Percentiles rank a stretch among this genome's conserved stretches.
These are phyloP conservation scores for Lagopus muta DNA, from an alignment of 2,113 vertebrate genomes.

Conservation along the genomic window DNA sequence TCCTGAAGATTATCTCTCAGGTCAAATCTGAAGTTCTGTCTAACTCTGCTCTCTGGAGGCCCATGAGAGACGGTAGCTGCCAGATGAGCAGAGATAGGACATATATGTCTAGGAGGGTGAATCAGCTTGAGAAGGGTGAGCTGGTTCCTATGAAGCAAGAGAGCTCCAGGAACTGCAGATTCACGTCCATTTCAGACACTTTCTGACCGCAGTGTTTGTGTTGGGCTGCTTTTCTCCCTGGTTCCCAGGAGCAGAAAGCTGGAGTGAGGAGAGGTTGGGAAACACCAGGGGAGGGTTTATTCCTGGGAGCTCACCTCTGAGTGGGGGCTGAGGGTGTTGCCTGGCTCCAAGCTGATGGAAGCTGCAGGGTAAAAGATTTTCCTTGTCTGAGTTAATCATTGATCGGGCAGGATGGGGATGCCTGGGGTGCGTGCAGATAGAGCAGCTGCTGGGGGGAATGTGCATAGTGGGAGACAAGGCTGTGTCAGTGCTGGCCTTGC, in stretches of 20 bases:
- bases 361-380: too few species aligned
- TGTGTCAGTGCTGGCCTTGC: conserved; percentile 53
- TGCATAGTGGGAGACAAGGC: not conserved
- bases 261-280: not conserved
- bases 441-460: not conserved
- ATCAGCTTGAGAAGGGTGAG: conserved; percentile 11
- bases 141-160: conserved; percentile 39
- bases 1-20: not conserved
- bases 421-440: not conserved
- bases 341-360: not conserved
- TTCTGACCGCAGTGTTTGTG: not conserved
- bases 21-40: conserved; percentile 6
- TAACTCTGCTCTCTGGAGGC: conserved; percentile 19
- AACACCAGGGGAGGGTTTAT: not conserved
- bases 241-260: not conserved
- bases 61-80: not conserved
- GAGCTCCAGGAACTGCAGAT: not conserved
- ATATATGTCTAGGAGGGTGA: not conserved
- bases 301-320: not conserved
- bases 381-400: conserved; percentile 13
- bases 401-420: not conserved
- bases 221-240: not conserved
- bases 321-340: not conserved
- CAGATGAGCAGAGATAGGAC: not conserved
- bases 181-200: not conserved